Conservation (phyloP, 2,113 vertebrate genomes). For the Periophthalmodon schlosseri region DNA sequence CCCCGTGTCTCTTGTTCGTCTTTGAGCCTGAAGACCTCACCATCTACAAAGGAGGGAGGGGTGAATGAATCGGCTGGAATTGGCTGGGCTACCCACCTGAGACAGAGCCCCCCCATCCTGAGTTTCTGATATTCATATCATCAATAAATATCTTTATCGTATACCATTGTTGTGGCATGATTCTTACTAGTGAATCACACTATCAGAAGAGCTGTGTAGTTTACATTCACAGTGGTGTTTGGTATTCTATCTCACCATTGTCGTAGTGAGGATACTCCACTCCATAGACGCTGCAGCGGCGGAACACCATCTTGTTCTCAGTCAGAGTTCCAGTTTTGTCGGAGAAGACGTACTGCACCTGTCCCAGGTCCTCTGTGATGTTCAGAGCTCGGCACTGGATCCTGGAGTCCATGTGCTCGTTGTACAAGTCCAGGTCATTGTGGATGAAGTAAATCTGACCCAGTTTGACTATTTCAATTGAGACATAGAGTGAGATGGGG, state of each 20-base stretch:
- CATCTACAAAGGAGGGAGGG: too few species aligned
- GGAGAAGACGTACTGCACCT: slow-evolving; percentile 93
- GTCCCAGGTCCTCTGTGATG: slow-evolving; percentile 93
- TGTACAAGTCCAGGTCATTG: slow-evolving; percentile 88
- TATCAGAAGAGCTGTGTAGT: not conserved
- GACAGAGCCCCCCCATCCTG: too few species aligned
- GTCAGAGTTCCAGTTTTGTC: slow-evolving; percentile 98
- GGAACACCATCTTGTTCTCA: slow-evolving; percentile 97
- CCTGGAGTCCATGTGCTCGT: slow-evolving; percentile 81
- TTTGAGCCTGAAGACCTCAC: too few species aligned
- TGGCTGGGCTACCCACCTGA: too few species aligned
- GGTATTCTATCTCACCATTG: slow-evolving; percentile 80
- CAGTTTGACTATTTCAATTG: slow-evolving; percentile 95
- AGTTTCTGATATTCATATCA: too few species aligned
- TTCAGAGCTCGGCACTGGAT: slow-evolving; percentile 91
- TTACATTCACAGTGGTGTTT: not conserved
- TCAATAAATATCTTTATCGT: too few species aligned
- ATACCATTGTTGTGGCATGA: too few species aligned
- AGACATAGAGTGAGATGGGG: slow-evolving; percentile 94
- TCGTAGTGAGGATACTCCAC: slow-evolving; percentile 90
- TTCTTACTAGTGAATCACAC: not conserved
- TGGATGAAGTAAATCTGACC: slow-evolving; percentile 94
- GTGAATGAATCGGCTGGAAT: too few species aligned
- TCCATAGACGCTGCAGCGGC: slow-evolving; percentile 91
- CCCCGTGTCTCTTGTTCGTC: too few species aligned